These are phyloP conservation scores for Phyllostomus hastatus DNA, from an alignment of 2,113 vertebrate species.

Conservation along the genomic window DNA sequence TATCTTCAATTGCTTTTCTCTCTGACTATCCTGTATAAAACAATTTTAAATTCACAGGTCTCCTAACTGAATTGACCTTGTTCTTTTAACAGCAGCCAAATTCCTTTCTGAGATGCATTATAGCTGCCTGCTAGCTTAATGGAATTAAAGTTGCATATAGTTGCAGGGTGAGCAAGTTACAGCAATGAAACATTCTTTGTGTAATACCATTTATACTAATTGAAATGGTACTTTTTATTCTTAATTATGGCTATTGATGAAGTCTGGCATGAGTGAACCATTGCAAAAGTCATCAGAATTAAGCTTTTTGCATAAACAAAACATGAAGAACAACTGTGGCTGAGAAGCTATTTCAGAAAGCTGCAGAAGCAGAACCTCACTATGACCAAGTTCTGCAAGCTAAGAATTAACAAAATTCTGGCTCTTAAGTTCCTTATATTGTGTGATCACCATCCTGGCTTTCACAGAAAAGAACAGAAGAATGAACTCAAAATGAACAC, in stretches of 20 bases:
- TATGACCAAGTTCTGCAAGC: background rate
- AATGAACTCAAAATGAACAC: conserved; percentile 56
- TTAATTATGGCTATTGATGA: conserved; percentile 53
- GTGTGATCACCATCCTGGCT: conserved; percentile 20
- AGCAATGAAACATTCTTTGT: conserved; percentile 34
- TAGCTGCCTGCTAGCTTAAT: background rate
- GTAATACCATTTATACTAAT: conserved; percentile 51
- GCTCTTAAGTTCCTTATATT: background rate
- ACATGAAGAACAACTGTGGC: conserved; percentile 31
- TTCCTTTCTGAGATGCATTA: background rate
- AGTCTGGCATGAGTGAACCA: conserved; percentile 18
- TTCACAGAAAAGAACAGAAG: conserved; percentile 20
- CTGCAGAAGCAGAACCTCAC: background rate
- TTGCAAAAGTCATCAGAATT: background rate
- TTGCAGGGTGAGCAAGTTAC: background rate
- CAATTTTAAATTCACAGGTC: background rate
- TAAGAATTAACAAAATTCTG: conserved; percentile 10
- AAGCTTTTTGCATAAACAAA: conserved; percentile 53
- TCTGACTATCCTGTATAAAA: conserved; percentile 8
- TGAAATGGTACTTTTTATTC: conserved; percentile 63
- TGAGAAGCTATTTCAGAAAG: conserved; percentile 21
- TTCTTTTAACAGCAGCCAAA: background rate
- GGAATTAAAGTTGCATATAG: background rate
- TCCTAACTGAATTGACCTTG: background rate
- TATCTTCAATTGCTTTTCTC: background rate